phyloP scores from a whole-genome alignment of 2,113 vertebrate species.

The Sterrhoptilus dennistouni region DNA sequence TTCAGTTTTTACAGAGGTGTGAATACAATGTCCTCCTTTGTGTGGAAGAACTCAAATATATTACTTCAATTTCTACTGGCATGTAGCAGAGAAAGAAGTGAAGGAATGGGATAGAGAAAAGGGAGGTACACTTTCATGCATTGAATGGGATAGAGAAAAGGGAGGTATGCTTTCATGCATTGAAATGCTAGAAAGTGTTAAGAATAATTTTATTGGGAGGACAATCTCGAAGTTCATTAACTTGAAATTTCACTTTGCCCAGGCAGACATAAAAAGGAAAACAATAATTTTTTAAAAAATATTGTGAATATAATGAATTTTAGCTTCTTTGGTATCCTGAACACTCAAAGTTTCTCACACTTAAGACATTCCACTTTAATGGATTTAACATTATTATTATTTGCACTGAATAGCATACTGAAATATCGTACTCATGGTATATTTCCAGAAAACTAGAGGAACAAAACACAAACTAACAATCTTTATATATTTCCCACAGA shows the following conservation, averaged over 20 bases:
- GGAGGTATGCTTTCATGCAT: not conserved
- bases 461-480: not conserved
- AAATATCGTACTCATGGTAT: not conserved
- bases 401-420: not conserved
- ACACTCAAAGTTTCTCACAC: not conserved
- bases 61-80: not conserved
- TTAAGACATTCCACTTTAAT: not conserved
- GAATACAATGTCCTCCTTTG: not conserved
- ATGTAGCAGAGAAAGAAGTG: not conserved
- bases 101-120: not conserved
- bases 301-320: not conserved
- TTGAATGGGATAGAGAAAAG: not conserved
- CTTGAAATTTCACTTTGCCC: not conserved
- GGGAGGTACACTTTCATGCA: not conserved
- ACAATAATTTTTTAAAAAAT: not conserved
- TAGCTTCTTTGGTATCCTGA: not conserved
- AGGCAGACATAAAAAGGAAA: not conserved
- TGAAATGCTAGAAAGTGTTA: not conserved
- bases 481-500: not conserved
- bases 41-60: not conserved
- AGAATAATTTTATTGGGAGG: not conserved
- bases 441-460: not conserved
- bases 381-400: not conserved
- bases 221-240: not conserved
- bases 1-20: not conserved